A percentile compares a stretch with the other conserved stretches of the same genome.
phyloP scores from a whole-genome alignment of 2,888 invertebrate genomes.

The Drosophila demipolita region DNA sequence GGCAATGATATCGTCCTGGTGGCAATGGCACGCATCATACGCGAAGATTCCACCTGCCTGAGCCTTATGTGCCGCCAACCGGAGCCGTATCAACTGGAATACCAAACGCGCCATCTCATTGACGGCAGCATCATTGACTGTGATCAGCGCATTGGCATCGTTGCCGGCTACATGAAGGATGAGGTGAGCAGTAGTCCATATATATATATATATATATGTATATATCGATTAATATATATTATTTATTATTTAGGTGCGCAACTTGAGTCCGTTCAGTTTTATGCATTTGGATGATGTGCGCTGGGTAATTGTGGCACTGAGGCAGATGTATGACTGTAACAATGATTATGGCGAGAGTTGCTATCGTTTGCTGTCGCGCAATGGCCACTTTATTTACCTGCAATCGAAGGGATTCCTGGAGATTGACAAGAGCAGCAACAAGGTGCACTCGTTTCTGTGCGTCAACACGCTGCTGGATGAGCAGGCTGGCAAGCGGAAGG shows the following conservation, averaged over 20 bases:
- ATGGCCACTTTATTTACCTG: slow-evolving; percentile 93
- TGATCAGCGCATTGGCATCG: slow-evolving; percentile 95
- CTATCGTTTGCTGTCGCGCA: slow-evolving; percentile 92
- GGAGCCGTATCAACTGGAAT: slow-evolving; percentile 92
- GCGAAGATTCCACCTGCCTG: slow-evolving; percentile 85
- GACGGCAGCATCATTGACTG: slow-evolving; percentile 96
- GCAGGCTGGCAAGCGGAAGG: slow-evolving; percentile 90
- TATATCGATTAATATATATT: slow-evolving; percentile 3
- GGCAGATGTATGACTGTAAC: slow-evolving; percentile 95
- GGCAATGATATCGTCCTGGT: slow-evolving; percentile 89
- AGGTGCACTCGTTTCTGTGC: slow-evolving; percentile 94
- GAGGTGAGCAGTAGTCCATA: slow-evolving; percentile 87
- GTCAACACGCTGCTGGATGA: slow-evolving; percentile 91
- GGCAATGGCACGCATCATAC: slow-evolving; percentile 90
- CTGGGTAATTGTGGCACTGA: slow-evolving; percentile 94
- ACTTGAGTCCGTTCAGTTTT: slow-evolving; percentile 93
- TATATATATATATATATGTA: not conserved
- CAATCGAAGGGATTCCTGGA: slow-evolving; percentile 94
- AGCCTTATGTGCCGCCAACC: slow-evolving; percentile 88
- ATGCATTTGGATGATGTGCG: slow-evolving; percentile 96
- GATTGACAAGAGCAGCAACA: slow-evolving; percentile 90
- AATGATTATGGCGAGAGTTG: slow-evolving; percentile 93
- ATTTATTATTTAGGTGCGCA: slow-evolving; percentile 87
- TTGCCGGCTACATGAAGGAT: slow-evolving; percentile 95
- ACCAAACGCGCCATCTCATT: slow-evolving; percentile 94